Percentiles rank a stretch among this genome's conserved stretches.
Conservation (phyloP, 1,140 invertebrate genomes). For the Goniozus legneri region DNA sequence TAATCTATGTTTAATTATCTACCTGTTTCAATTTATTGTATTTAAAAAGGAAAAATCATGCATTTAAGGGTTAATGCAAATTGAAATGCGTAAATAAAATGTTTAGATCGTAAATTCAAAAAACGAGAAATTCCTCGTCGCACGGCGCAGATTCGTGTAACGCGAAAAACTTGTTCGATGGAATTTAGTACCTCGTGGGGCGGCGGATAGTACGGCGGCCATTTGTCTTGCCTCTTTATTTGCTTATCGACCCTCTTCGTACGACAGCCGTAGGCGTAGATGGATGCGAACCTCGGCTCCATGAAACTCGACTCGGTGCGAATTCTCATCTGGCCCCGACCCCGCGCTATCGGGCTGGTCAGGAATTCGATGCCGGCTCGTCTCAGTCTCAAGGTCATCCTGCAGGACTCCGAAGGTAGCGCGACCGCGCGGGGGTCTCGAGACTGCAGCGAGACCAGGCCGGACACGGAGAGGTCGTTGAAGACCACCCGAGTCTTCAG, state of each 20-base stretch:
- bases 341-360: constrained; percentile 55
- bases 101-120: too few relatives aligned
- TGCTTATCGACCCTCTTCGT: constrained; percentile 37
- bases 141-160: too few relatives aligned
- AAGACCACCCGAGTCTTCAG: constrained; percentile 72
- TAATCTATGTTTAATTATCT: too few relatives aligned
- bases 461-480: constrained; percentile 74
- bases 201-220: constrained; percentile 26
- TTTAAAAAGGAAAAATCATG: too few relatives aligned
- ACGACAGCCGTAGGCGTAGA: constrained; percentile 77
- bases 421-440: constrained; percentile 35
- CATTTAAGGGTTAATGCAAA: too few relatives aligned
- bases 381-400: constrained; percentile 73
- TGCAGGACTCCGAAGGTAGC: constrained; percentile 59
- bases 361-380: constrained; percentile 72
- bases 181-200: constrained; percentile 26
- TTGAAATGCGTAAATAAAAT: too few relatives aligned
- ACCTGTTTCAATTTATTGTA: too few relatives aligned
- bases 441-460: constrained; percentile 60
- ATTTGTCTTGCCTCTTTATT: constrained; percentile 45
- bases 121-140: too few relatives aligned
- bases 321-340: constrained; percentile 66
- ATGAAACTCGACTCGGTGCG: constrained; percentile 78
- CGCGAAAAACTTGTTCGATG: too few relatives aligned
- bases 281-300: constrained; percentile 76